Percentiles rank a stretch among this genome's conserved stretches.
phyloP scores from a whole-genome alignment of 2,113 vertebrate species.

The Rhabdomys dilectus region DNA sequence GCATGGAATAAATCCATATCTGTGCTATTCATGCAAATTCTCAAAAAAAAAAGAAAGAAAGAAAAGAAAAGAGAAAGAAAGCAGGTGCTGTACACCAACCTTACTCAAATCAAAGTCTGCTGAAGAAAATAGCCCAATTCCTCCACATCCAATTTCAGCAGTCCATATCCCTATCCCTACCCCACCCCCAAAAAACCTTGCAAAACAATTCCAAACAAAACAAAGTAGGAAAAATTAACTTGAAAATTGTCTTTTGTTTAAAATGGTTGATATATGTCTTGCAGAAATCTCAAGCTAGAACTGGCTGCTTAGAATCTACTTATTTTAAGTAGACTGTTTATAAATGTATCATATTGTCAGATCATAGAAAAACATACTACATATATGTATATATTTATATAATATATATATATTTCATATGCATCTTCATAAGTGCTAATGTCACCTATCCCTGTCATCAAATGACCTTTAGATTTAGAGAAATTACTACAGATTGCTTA shows the following conservation, averaged over 20 bases:
- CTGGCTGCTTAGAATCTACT: constrained; percentile 19
- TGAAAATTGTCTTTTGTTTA: constrained; percentile 50
- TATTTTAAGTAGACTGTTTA: background rate
- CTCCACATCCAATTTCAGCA: constrained; percentile 52
- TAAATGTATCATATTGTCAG: constrained; percentile 26
- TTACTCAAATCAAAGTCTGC: constrained; percentile 59
- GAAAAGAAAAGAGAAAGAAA: background rate
- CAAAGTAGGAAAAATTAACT: constrained; percentile 3
- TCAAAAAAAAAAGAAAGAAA: background rate
- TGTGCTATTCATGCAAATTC: constrained; percentile 69
- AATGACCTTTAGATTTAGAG: background rate
- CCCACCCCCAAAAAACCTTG: background rate
- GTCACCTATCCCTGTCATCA: background rate
- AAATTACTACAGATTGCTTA: background rate
- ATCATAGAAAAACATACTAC: background rate
- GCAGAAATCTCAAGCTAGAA: constrained; percentile 47
- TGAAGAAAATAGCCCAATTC: constrained; percentile 65
- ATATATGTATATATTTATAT: background rate
- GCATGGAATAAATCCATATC: constrained; percentile 74
- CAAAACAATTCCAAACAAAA: constrained; percentile 33
- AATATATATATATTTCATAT: background rate
- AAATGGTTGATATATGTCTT: constrained; percentile 66
- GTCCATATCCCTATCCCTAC: background rate
- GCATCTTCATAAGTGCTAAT: constrained; percentile 7
- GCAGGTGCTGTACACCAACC: constrained; percentile 67